Percentiles rank a stretch among this genome's conserved stretches.
phyloP scores from a whole-genome alignment of 1,140 invertebrate genomes.

The Zaprionus taronus region DNA sequence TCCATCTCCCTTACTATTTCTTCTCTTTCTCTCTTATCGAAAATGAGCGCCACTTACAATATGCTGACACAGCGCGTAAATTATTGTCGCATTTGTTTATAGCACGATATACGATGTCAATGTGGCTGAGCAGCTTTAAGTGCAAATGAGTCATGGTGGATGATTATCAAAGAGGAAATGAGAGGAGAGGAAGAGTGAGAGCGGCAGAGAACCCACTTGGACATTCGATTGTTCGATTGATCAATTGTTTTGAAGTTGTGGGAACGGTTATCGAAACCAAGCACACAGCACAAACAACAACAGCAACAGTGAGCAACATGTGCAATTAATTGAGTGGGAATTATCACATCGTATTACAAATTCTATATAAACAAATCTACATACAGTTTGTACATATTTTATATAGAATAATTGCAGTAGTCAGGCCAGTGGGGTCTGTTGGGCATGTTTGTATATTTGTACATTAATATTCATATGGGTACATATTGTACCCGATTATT shows the following conservation, averaged over 20 bases:
- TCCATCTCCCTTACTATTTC: too few relatives aligned
- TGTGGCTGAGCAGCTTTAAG: neutral
- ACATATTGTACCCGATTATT: neutral
- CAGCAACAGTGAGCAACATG: conserved; percentile 5
- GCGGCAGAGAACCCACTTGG: neutral
- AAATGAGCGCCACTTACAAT: too few relatives aligned
- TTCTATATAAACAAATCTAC: neutral
- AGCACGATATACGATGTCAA: neutral
- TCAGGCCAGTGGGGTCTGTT: too few relatives aligned
- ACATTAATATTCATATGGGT: neutral
- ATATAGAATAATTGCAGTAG: neutral
- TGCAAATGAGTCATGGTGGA: conserved; percentile 2
- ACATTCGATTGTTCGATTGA: conserved; percentile 25
- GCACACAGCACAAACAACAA: neutral
- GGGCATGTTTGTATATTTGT: neutral
- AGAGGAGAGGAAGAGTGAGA: neutral
- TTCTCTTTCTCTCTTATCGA: too few relatives aligned
- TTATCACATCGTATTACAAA: neutral
- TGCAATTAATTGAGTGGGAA: conserved; percentile 38
- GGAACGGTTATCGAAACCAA: conserved; percentile 32
- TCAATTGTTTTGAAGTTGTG: conserved; percentile 41
- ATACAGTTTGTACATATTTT: neutral
- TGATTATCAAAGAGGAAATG: neutral
- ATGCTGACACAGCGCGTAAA: neutral
- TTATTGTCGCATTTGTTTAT: neutral